phyloP scores from a whole-genome alignment of 2,113 vertebrate genomes.

The Daphoenositta chrysoptera region DNA sequence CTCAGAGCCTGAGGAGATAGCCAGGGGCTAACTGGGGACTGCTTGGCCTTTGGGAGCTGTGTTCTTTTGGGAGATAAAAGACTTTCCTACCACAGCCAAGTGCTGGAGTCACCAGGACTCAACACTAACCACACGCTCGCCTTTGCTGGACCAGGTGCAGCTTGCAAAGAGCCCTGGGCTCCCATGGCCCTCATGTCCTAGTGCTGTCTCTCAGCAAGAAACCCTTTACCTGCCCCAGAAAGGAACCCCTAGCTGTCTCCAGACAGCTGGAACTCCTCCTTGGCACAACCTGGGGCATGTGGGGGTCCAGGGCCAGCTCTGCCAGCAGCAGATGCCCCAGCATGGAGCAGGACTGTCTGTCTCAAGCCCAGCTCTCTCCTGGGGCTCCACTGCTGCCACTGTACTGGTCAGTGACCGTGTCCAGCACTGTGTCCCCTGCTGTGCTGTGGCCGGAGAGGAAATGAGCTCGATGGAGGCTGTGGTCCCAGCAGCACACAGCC shows the following conservation, averaged over 20 bases:
- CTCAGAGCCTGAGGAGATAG: not conserved
- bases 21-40: not conserved
- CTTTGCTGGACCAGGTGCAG: rapidly evolving
- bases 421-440: not conserved
- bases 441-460: not conserved
- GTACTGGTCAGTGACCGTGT: not conserved
- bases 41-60: not conserved
- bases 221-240: not conserved
- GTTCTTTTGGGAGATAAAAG: not conserved
- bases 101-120: not conserved
- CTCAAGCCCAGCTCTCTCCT: not conserved
- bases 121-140: rapidly evolving
- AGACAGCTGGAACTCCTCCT: not conserved
- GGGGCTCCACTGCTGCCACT: not conserved
- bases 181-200: rapidly evolving
- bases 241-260: not conserved
- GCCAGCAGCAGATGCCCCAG: not conserved
- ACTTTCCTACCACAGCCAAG: not conserved
- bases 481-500: not conserved
- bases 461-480: rapidly evolving
- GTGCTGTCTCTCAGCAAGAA: not conserved
- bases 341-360: not conserved
- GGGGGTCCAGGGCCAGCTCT: not conserved
- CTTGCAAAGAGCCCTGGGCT: not conserved
- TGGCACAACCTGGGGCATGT: rapidly evolving